phyloP scores from a whole-genome alignment of 2,113 vertebrate species.

The Channa argus region DNA sequence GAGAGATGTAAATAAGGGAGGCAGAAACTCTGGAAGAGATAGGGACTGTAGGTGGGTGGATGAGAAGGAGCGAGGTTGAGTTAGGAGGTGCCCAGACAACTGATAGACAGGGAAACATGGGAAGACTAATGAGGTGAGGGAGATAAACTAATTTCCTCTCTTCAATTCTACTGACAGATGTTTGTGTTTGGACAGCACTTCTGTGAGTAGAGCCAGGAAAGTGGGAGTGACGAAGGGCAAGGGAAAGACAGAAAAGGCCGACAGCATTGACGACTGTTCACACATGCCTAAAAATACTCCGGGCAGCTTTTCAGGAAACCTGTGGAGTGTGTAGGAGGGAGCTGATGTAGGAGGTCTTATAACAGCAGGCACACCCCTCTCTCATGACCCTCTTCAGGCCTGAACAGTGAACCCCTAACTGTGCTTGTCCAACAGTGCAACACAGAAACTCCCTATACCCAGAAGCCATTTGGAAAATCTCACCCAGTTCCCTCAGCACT shows the following conservation, averaged over 20 bases:
- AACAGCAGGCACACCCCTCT: neutral
- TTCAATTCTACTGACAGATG: slow-evolving; percentile 48
- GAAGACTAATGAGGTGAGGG: slow-evolving; percentile 35
- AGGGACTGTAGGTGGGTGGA: slow-evolving; percentile 7
- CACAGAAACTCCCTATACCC: slow-evolving; percentile 11
- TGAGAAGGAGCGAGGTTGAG: neutral
- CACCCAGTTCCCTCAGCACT: neutral
- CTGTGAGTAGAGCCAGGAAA: slow-evolving; percentile 30
- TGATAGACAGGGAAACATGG: slow-evolving; percentile 41
- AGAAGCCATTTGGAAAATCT: slow-evolving; percentile 24
- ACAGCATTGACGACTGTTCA: slow-evolving; percentile 39
- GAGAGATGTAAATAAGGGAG: slow-evolving; percentile 65
- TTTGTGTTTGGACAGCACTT: slow-evolving; percentile 47
- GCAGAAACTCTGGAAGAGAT: slow-evolving; percentile 34
- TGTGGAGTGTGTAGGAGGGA: slow-evolving; percentile 57
- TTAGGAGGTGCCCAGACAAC: slow-evolving; percentile 24
- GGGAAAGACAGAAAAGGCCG: slow-evolving; percentile 24
- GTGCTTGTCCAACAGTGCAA: slow-evolving; percentile 21
- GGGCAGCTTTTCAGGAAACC: slow-evolving; percentile 68
- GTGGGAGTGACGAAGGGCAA: slow-evolving; percentile 6
- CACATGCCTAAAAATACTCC: slow-evolving; percentile 53
- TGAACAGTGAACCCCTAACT: slow-evolving; percentile 20
- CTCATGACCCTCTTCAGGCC: slow-evolving; percentile 18
- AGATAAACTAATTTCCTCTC: slow-evolving; percentile 55
- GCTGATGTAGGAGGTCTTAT: slow-evolving; percentile 33